Conservation (phyloP, 2,888 invertebrate species). For the Eupsilia transversa region DNA sequence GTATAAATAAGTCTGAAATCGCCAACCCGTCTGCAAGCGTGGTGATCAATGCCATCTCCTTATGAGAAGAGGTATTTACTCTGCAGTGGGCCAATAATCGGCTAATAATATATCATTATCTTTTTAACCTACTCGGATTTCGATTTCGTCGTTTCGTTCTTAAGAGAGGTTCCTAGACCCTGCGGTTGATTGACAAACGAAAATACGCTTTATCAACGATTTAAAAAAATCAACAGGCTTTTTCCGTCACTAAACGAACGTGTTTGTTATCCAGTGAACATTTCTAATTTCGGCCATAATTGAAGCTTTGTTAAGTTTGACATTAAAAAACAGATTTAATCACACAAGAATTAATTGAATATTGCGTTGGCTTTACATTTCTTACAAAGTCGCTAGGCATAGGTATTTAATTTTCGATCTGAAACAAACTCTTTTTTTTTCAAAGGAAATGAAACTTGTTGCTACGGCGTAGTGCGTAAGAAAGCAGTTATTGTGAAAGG, state of each 20-base stretch:
- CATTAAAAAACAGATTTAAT: background rate
- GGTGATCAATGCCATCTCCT: background rate
- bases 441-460: constrained; percentile 36
- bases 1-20: no score
- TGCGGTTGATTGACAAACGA: background rate
- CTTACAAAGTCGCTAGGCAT: constrained; percentile 40
- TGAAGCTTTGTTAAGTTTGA: background rate
- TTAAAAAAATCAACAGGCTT: constrained; percentile 13
- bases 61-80: background rate
- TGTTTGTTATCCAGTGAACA: constrained; percentile 18
- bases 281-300: constrained; percentile 5
- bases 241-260: constrained; percentile 4
- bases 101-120: background rate
- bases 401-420: background rate
- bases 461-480: constrained; percentile 14
- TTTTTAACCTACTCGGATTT: no score
- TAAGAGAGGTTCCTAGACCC: no score
- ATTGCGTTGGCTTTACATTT: constrained; percentile 31
- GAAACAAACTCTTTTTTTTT: constrained; percentile 3
- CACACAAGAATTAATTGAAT: background rate
- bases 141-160: background rate
- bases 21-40: background rate
- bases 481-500: background rate
- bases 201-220: background rate
- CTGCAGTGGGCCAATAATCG: background rate